Base-by-base conservation (phyloP, 2,113 vertebrate genomes). In the Entomyzon cyanotis region DNA sequence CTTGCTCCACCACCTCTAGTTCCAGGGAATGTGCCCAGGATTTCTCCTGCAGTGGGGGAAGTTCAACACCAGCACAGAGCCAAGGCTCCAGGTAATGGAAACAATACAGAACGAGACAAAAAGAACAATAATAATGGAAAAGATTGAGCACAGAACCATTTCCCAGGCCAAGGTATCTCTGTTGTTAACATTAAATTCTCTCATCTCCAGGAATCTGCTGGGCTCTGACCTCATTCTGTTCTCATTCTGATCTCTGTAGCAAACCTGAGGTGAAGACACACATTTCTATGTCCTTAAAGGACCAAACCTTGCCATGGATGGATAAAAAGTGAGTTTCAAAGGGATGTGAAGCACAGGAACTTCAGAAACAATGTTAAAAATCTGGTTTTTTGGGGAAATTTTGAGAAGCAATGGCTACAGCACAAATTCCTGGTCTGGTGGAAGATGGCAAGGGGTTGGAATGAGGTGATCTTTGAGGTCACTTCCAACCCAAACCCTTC, bases 361-460 rank as follows among this genome's bases (percentile, higher is more conserved):
- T 37, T 52, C 11, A 69, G 73, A 92, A 85, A 28, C 9, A 25
- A 73, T 1, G 6, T 21, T 42, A 5, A 59, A 76, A 47, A 19
- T 12, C 7, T 0, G 33, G 33, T 1, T 3, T 5, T 89, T 83
- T 4, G 2, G 23, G 47, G 39, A 11, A 13, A 19, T 14, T 50
- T 86, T 27, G 23, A 83, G 67, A 55, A 28, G 27, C 0, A 2
- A n/a, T 19, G 37, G 16, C 42, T 59, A 9, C 49, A 69, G 64
- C 6, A 27, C 5, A 23, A 6, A 44, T 74, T 44, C 33, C 68
- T 65, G 68, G 4, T 10, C 31, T 37, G 11, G 50, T 33, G 67
- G 76, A 19, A 81, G 68, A 44, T 5, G 25, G 60, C n/a, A 50
- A 19, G 25, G 30, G 27, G 37, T 4, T 52, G 73, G 84, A 73